Conservation (phyloP, 2,113 vertebrate species). For the Barnardius zonarius region DNA sequence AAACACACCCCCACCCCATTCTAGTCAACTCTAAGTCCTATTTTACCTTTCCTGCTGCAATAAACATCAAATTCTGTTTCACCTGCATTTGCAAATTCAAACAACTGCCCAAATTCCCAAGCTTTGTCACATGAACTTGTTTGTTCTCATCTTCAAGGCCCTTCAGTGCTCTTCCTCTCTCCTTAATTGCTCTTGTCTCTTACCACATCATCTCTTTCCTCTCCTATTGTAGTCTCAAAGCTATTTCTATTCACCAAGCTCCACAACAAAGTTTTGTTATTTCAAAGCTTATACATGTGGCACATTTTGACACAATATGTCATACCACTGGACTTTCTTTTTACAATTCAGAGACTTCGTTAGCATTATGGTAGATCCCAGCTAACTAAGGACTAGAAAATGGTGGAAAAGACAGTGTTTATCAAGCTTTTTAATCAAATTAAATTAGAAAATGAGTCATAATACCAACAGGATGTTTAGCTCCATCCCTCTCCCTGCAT, state of each 20-base stretch:
- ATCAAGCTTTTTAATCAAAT: not conserved
- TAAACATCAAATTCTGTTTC: not conserved
- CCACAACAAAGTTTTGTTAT: not conserved
- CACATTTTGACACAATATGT: not conserved
- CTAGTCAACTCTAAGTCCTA: not conserved
- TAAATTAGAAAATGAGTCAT: not conserved
- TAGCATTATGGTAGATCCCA: not conserved
- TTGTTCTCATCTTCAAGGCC: not conserved
- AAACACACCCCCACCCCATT: not conserved
- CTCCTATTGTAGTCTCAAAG: not conserved
- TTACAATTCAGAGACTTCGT: not conserved
- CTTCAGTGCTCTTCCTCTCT: not conserved
- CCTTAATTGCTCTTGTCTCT: not conserved
- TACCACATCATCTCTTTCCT: not conserved
- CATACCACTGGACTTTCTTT: not conserved
- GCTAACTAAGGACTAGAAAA: not conserved
- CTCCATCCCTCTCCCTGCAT: not conserved
- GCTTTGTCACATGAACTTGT: not conserved
- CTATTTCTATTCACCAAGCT: not conserved
- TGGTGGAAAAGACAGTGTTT: not conserved
- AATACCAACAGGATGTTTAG: not conserved
- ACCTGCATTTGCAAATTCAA: not conserved
- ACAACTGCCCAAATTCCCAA: not conserved
- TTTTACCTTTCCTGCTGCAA: not conserved
- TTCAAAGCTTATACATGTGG: not conserved